Conservation (phyloP, 2,888 invertebrate genomes). For the Ochlodes sylvanus region DNA sequence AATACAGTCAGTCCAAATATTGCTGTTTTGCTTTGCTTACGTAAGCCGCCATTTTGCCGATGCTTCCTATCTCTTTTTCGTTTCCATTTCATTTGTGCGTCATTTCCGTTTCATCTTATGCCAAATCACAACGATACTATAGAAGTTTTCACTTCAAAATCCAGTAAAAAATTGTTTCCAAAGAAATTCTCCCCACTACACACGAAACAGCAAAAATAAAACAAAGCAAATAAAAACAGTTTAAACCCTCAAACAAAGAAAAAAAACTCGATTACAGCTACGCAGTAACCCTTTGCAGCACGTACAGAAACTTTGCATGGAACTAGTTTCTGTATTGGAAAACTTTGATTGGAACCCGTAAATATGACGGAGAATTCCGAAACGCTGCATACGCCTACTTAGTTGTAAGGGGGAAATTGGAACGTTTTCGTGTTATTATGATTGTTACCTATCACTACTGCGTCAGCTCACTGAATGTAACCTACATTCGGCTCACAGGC, state of each 20-base stretch:
- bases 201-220: not conserved
- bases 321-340: conserved; percentile 29
- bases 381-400: conserved; percentile 20
- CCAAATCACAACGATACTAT: too few species aligned
- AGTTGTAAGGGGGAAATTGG: conserved; percentile 22
- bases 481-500: not conserved
- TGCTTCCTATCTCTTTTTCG: too few species aligned
- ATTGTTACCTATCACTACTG: not conserved
- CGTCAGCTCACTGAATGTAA: not conserved
- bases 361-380: conserved; percentile 27
- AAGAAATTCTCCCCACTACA: not conserved
- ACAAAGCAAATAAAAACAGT: not conserved
- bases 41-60: too few species aligned
- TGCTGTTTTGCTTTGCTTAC: too few species aligned
- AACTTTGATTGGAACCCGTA: conserved; percentile 36
- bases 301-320: conserved; percentile 19
- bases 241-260: conserved; percentile 3
- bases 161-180: too few species aligned
- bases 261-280: conserved; percentile 14
- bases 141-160: too few species aligned
- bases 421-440: conserved; percentile 10
- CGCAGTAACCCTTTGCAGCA: conserved; percentile 21
- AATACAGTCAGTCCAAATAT: too few species aligned
- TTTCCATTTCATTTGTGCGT: too few species aligned
- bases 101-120: too few species aligned